Conservation (phyloP, 2,888 invertebrate species). For the Tethea ocularis region DNA sequence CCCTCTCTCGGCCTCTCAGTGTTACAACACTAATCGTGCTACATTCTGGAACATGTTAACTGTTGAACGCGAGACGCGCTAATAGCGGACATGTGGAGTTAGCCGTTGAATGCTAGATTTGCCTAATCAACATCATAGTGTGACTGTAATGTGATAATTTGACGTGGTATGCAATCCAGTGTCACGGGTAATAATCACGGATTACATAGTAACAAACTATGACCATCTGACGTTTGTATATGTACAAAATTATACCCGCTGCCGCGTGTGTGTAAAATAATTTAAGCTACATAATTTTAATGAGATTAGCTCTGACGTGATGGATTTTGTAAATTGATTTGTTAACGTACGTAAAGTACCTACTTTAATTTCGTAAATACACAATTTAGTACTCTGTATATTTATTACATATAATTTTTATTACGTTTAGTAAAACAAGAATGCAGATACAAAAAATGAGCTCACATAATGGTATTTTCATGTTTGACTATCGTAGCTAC, state of each 20-base stretch:
- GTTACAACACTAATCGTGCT: conserved; percentile 52
- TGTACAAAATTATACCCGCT: neutral
- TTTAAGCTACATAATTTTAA: neutral
- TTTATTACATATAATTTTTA: too few relatives aligned
- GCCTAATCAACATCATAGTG: conserved; percentile 54
- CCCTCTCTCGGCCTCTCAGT: conserved; percentile 27
- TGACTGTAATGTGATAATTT: conserved; percentile 39
- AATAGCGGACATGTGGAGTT: conserved; percentile 47
- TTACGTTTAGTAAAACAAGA: too few relatives aligned
- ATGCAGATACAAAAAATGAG: too few relatives aligned
- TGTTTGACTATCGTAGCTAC: too few relatives aligned
- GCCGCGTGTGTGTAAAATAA: neutral
- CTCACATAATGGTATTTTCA: too few relatives aligned
- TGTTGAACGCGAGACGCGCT: conserved; percentile 39
- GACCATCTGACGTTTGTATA: neutral
- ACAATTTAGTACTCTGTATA: too few relatives aligned
- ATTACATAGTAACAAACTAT: neutral
- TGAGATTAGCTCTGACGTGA: neutral
- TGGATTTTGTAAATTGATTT: neutral
- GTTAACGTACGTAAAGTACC: too few relatives aligned
- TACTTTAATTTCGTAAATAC: too few relatives aligned
- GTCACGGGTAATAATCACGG: conserved; percentile 1
- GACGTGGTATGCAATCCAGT: neutral
- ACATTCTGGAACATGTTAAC: conserved; percentile 41
- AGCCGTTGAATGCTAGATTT: conserved; percentile 49